Evolutionary conservation across 2,113 vertebrate genomes (phyloP), one percentile per base, ranked within the genome.

Genomic region (Pontoporia blainvillei): DNA sequence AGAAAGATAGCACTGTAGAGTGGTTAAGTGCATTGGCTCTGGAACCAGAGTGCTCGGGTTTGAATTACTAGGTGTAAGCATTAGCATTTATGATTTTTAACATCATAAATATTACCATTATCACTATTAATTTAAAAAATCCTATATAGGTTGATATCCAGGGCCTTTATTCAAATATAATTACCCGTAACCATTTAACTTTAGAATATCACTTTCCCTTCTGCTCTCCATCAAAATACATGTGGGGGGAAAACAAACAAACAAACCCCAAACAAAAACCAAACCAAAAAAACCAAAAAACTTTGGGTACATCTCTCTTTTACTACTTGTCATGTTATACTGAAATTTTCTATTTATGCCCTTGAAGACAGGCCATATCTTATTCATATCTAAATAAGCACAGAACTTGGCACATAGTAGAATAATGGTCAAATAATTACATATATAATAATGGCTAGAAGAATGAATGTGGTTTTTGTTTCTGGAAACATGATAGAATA

Each of bases 311-410:
- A 49, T 90, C 31, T 76, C 41, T 54, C n/a, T 69, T n/a, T 86
- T 81, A 27, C 39, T 36, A 31, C 39, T 67, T 86, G 64, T 75
- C 41, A 62, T 15, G 1, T 62, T 83, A 76, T 39, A 59, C 11
- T 86, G 73, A 86, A 86, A 73, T 10, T 5, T 46, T 13, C 52
- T 64, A n/a, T 66, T 64, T 78, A 15, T 59, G 57, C 27, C 25
- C 57, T 66, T 94, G 57, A 81, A 73, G n/a, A 78, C 64, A 66
- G 73, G 46, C 20, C 29, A 27, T 61, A 90, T 57, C n/a, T 75
- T 66, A 72, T n/a, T 86, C 27, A 52, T 52, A n/a, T 86, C 49
- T 86, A 96, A 86, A 82, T 36, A 91, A 79, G n/a, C 73, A 91
- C 46, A 95, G 66, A 81, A 94, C 59, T n/a, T 64, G 29, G 71